A percentile compares a stretch with the other conserved stretches of the same genome.
Conservation (phyloP, 2,113 vertebrate genomes). For the Rhynchomys soricoides region DNA sequence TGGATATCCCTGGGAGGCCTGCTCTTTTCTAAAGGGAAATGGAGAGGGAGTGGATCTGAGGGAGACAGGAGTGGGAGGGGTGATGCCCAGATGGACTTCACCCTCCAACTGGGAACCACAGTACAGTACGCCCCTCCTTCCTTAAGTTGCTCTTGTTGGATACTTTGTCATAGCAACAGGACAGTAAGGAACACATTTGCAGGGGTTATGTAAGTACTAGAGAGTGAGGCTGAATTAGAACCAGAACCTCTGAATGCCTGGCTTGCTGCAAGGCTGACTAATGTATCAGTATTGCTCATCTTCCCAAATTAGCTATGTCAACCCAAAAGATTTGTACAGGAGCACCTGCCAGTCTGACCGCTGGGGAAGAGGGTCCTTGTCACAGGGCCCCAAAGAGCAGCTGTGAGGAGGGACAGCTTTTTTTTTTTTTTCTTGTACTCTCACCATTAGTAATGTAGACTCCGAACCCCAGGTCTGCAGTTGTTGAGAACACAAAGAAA, state of each 20-base stretch:
- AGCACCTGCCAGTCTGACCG: neutral
- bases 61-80: neutral
- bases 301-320: neutral
- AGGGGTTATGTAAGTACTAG: neutral
- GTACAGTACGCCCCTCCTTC: neutral
- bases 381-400: neutral
- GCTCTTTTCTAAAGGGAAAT: neutral
- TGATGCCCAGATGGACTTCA: neutral
- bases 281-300: rapidly evolving
- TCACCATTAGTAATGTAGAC: neutral
- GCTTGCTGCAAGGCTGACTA: neutral
- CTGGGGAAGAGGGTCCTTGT: neutral
- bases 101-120: neutral
- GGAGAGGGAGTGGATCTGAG: no score
- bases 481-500: conserved; percentile 45
- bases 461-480: conserved; percentile 40
- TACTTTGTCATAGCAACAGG: neutral
- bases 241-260: neutral
- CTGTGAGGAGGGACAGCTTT: neutral
- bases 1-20: neutral
- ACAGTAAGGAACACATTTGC: neutral
- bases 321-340: rapidly evolving
- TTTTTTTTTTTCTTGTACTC: neutral
- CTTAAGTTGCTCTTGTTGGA: neutral
- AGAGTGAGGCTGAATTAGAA: neutral